Evolutionary conservation across 2,113 vertebrate genomes (phyloP), one percentile per base, ranked within the genome.

Genomic region (Macroglossus sobrinus): DNA sequence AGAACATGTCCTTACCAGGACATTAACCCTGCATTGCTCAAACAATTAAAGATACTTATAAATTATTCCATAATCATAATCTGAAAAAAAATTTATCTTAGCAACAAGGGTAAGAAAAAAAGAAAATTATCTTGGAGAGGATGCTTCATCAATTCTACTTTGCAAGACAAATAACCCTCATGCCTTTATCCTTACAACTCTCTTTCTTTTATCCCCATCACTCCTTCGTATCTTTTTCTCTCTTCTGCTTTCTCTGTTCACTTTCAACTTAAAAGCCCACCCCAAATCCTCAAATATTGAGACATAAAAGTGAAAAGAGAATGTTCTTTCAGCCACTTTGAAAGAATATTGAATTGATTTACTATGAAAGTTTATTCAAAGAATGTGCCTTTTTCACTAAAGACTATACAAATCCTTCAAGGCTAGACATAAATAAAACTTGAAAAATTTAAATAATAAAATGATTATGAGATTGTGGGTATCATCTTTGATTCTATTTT

Each of bases 1-100:
- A 92, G 2, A 79, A 87, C 89, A 98, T 97, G 85, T 98, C 90
- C 94, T 98, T 85, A 91, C 76, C n/a, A 97, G 88, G 90, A 98
- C 74, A 35, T 98, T 98, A 97, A 96, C 95, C 68, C 97, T 97
- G 82, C 84, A 24, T 96, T 97, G 96, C 88, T 98, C 81, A 96
- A 94, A 98, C 96, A 98, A 98, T 98, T 98, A 98, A 97, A 95
- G 86, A 96, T 97, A 97, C 75, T 69, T 71, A 84, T 94, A 97
- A 97, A 97, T 98, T 96, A 95, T 96, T 78, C 74, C 82, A 92
- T 71, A 93, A 91, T 98, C 97, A 96, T 75, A 71, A 90, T 89
- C 95, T 57, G 72, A 97, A 94, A 40, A 84, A 92, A 90, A 95
- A 95, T 66, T 74, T 97, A 71, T 45, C 66, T 68, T 71, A 85